Evolutionary conservation across 2,888 invertebrate species (phyloP).

Genomic region (Eupithecia inturbata): DNA sequence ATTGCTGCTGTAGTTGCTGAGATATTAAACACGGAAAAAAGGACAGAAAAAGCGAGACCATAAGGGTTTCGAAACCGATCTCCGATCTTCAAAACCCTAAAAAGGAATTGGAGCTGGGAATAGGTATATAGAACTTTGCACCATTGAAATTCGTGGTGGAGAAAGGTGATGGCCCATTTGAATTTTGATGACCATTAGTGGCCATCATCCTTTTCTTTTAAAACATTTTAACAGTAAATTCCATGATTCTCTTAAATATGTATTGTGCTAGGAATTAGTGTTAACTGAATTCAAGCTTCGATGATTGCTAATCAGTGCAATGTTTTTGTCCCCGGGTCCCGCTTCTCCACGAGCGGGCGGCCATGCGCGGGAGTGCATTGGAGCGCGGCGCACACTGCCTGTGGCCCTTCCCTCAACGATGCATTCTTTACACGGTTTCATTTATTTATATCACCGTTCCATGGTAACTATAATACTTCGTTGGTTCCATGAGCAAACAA

Average conservation of each 20-base stretch:
- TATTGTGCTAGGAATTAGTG: neutral
- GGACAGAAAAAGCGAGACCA: too few relatives aligned
- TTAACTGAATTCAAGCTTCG: conserved; percentile 4
- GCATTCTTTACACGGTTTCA: conserved; percentile 11
- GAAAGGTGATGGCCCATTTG: neutral
- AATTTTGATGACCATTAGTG: neutral
- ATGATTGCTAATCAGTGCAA: neutral
- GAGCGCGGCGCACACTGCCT: conserved; percentile 23
- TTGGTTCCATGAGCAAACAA: neutral
- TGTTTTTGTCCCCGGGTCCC: conserved; percentile 28
- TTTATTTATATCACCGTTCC: neutral
- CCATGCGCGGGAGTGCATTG: conserved; percentile 29
- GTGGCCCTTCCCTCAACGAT: conserved; percentile 21
- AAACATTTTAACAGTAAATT: neutral
- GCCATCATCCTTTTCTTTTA: neutral
- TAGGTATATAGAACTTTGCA: neutral
- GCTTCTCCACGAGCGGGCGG: conserved; percentile 25
- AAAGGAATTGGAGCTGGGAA: neutral
- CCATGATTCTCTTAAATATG: neutral
- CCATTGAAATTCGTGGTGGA: neutral
- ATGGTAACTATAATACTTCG: too few relatives aligned
- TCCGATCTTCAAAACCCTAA: too few relatives aligned
- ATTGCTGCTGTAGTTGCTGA: too few relatives aligned
- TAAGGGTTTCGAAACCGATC: too few relatives aligned
- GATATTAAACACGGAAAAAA: too few relatives aligned